A percentile compares a stretch with the other conserved stretches of the same genome.
phyloP scores from a whole-genome alignment of 2,113 vertebrate species.

The Canis aureus region DNA sequence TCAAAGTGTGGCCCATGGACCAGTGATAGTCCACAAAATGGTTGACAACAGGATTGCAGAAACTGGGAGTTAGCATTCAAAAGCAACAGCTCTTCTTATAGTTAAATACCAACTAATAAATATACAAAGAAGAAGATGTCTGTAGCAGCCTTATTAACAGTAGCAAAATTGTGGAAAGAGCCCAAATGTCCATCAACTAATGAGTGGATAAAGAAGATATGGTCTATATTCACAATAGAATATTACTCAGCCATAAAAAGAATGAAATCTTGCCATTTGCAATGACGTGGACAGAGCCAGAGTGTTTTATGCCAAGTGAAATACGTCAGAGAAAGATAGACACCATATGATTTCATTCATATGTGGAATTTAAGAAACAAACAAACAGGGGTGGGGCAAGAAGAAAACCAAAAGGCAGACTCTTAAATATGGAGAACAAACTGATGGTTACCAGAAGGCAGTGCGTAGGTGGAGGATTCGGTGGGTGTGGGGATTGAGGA shows the following conservation, averaged over 20 bases:
- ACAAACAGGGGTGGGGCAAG: not conserved
- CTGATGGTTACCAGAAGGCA: not conserved
- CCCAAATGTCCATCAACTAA: not conserved
- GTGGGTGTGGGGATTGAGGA: not conserved
- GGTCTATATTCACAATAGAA: not conserved
- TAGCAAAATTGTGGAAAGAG: not conserved
- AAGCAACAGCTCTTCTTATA: not conserved
- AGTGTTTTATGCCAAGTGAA: not conserved
- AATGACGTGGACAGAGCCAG: not conserved
- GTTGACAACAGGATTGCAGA: not conserved
- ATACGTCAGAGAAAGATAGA: not conserved
- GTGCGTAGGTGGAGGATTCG: not conserved
- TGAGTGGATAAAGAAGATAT: not conserved
- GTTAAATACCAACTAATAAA: not conserved
- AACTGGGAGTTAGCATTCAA: slow-evolving; percentile 11
- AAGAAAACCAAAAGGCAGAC: not conserved
- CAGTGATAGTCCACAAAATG: not conserved
- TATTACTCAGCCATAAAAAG: not conserved
- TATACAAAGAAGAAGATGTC: not conserved
- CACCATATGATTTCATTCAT: not conserved
- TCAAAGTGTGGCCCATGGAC: not conserved
- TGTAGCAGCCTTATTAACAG: not conserved
- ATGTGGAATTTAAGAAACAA: not conserved
- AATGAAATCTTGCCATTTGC: not conserved
- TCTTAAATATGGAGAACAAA: not conserved